Evolutionary conservation across 1,140 invertebrate genomes (phyloP), one percentile per base, ranked within the genome.

Genomic region (Nasonia giraulti): DNA sequence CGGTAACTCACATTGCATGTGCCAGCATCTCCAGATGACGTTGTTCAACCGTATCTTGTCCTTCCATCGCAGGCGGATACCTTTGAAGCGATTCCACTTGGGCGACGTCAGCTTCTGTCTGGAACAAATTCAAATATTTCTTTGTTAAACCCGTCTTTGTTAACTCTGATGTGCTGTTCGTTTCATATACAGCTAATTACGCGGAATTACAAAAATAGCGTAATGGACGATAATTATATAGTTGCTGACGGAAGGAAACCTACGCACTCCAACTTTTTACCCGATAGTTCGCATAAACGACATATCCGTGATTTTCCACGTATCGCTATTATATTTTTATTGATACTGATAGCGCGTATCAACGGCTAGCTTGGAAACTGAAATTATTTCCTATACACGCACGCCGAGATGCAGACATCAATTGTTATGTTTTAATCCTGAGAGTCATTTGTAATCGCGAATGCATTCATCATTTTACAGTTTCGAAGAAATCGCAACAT

Each of bases 1-100:
- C 40, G 5, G 27, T 31, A 71, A 96, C 96, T 97, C 94, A 99
- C 98, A 99, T 94, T 99, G 99, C 97, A 99, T 98, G 93, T 99
- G 98, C 98, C 99, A 99, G 92, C 99, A 99, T 91, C 99, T 95
- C 99, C 99, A 99, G 90, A 99, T 99, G 83, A 99, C 98, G 93
- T 99, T 99, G 95, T 99, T 99, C 83, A 99, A 94, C 88, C 99
- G 95, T 89, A 99, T 99, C 94, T 99, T 99, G 94, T 99, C 98
- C 92, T 99, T 99, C 96, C 98, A 98, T 88, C 97, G 95, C 80
- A 99, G 93, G 89, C 98, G 96, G 87, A 99, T 96, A 80, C 99
- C 99, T 95, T 99, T 98, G 94, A 99, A 99, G 89, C 98, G 96
- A 94, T 99, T 99, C 99, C 99, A 99, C 96, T 99, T 99, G 86